Conservation (phyloP, 2,888 invertebrate species). For the Phytoseiulus persimilis region DNA sequence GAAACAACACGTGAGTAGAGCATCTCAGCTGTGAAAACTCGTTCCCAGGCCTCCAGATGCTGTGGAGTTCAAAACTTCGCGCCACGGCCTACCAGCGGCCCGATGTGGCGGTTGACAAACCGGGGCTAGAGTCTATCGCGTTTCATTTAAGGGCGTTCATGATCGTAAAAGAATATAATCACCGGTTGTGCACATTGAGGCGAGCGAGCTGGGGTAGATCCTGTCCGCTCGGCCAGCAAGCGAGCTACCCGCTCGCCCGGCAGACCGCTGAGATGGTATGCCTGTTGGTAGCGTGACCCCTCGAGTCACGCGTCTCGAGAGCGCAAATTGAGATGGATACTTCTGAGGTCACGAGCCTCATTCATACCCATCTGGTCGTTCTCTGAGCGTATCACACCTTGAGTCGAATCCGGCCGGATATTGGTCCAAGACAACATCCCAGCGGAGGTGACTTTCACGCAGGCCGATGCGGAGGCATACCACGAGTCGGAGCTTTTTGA, state of each 20-base stretch:
- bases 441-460: not conserved
- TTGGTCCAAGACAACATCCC: not conserved
- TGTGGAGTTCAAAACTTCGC: not conserved
- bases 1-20: constrained; percentile 74
- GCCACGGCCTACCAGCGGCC: not conserved
- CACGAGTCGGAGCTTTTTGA: not conserved
- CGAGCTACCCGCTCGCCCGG: not conserved
- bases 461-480: not conserved
- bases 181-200: not conserved
- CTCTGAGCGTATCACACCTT: not conserved
- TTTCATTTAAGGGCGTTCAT: not conserved
- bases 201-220: not conserved
- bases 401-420: not conserved
- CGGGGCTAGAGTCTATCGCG: not conserved
- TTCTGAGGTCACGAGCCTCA: constrained; percentile 32
- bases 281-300: constrained; percentile 23
- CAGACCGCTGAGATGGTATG: not conserved
- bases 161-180: not conserved
- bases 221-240: not conserved
- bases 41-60: no score
- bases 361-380: not conserved
- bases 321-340: constrained; percentile 37
- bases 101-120: not conserved
- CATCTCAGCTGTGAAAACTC: not conserved
- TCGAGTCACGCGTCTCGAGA: constrained; percentile 22